Evolutionary conservation across 2,888 invertebrate species (phyloP).

Genomic region (Eilema sororculum): DNA sequence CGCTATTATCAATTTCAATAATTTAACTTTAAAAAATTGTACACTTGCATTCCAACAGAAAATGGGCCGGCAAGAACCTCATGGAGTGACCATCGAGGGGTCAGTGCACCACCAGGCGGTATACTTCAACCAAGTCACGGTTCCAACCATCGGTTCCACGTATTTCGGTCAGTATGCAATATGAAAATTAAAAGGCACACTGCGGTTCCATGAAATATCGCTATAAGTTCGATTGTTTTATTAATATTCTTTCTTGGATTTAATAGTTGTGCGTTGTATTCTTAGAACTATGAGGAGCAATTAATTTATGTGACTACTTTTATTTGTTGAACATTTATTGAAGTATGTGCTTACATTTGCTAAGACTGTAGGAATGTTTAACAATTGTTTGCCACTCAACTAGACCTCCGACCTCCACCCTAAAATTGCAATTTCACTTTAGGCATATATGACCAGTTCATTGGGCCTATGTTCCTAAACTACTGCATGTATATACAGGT

Average conservation of each 20-base stretch:
- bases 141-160: constrained; percentile 72
- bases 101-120: constrained; percentile 69
- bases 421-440: too few species aligned
- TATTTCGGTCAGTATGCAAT: constrained; percentile 82
- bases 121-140: constrained; percentile 76
- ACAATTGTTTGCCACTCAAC: too few species aligned
- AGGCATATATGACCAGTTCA: too few species aligned
- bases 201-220: constrained; percentile 50
- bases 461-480: too few species aligned
- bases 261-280: not conserved
- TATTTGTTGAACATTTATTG: not conserved
- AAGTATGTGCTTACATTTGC: too few species aligned
- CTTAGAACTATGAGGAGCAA: not conserved
- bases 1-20: constrained; percentile 44
- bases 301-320: not conserved
- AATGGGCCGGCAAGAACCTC: constrained; percentile 79
- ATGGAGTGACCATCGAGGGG: constrained; percentile 66
- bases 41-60: constrained; percentile 68
- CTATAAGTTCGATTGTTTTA: constrained; percentile 55
- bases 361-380: too few species aligned
- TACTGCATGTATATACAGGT: too few species aligned
- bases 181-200: constrained; percentile 63
- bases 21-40: constrained; percentile 21
- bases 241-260: constrained; percentile 13
- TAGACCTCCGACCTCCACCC: too few species aligned